Base-by-base conservation (phyloP, 2,797 vertebrate genomes). In the Rhabdomys pumilio region DNA sequence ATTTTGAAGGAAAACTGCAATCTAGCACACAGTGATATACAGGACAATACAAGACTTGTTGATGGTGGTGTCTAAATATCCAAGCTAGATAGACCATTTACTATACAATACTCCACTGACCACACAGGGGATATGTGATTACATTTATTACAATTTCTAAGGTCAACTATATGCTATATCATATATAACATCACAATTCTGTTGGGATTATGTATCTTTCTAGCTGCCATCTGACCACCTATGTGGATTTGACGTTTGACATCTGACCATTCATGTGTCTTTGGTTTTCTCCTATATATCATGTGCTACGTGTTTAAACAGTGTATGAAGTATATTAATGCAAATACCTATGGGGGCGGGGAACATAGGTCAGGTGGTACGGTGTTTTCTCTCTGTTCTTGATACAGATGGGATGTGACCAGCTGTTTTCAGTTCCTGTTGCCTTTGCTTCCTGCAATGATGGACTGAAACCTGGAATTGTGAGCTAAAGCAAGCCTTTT, bases 11-110 rank as follows among this genome's bases (percentile, higher is more conserved):
- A 96, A 96, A 94, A 95, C 72, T 89, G 63, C 89, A 90, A 94
- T 95, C 94, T 98, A 90, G 95, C 96, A 93, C 97, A 98, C 97
- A 97, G 20, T 97, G 97, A 79, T 96, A 50, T 57, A 79, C 91
- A 88, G 96, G 61, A 97, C 93, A 97, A 96, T 91, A 63, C 96
- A 94, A 96, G 11, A 59, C 95, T 97, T 98, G 91, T 96, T 97
- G 90, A 88, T 38, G 20, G 65, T 31, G 55, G 5, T 6, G 22
- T 86, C 26, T 89, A 61, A 96, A 96, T 38, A 65, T 11, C 9
- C 34, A 89, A 79, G 81, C 97, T 89, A 94, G 90, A 96, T 67
- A 44, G 92, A 14, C 22, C 59, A 50, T 77, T 44, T 97, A 93
- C 89, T 92, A 90, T 93, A 76, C 81, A 93, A 94, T 41, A 50